These are phyloP conservation scores for Spinus olivaceus DNA, from an alignment of 2,797 vertebrate genomes.

Conservation along the genomic window DNA sequence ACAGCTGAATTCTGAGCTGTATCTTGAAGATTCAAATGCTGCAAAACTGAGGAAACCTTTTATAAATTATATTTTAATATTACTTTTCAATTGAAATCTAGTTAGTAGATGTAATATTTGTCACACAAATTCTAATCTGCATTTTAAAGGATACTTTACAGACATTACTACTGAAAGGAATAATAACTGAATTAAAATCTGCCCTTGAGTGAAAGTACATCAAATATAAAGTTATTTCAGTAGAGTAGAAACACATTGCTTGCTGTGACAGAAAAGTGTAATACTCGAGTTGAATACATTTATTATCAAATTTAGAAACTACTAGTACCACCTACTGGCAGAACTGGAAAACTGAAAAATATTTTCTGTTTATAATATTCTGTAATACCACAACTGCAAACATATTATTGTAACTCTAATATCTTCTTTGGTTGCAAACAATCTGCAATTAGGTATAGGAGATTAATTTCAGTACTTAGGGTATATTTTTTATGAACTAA, in stretches of 20 bases:
- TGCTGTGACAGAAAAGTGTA: not conserved
- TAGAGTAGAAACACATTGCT: not conserved
- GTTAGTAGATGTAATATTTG: not conserved
- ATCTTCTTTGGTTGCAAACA: not conserved
- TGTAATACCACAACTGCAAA: not conserved
- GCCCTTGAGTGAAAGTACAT: not conserved
- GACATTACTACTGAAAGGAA: not conserved
- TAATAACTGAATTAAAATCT: conserved; percentile 3
- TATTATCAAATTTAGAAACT: conserved; percentile 36
- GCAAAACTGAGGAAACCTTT: not conserved
- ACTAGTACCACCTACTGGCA: conserved; percentile 57
- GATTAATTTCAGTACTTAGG: not conserved
- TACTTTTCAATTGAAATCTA: not conserved
- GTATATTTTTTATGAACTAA: not conserved
- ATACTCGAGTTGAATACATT: not conserved
- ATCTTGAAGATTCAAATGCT: not conserved
- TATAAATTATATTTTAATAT: not conserved
- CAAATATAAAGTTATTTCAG: conserved; percentile 10
- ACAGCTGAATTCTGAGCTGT: not conserved
- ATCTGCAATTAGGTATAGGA: not conserved
- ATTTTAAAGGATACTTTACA: not conserved
- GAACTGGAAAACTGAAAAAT: not conserved
- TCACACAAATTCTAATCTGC: not conserved
- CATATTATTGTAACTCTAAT: not conserved
- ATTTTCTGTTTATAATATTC: not conserved